Percentiles rank a stretch among this genome's conserved stretches.
Evolutionary conservation across 1,140 invertebrate genomes (phyloP).

Genomic region (Subanguina moxae): DNA sequence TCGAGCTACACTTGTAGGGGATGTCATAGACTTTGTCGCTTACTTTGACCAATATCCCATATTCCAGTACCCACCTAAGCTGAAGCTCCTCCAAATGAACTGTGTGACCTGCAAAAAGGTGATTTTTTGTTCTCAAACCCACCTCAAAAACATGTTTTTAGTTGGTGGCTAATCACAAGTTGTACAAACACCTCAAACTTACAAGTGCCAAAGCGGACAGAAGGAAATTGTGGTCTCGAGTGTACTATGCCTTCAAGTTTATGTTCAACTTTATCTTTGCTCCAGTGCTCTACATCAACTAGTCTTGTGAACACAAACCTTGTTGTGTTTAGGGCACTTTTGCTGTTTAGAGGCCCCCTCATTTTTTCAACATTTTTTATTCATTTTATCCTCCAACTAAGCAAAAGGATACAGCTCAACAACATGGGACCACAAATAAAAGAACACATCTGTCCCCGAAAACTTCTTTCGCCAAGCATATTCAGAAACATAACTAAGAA

Average conservation of each 20-base stretch:
- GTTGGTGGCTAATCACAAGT: constrained; percentile 32
- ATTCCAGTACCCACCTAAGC: constrained; percentile 48
- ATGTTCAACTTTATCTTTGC: constrained; percentile 55
- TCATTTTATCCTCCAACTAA: too few relatives aligned
- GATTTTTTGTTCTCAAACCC: constrained; percentile 21
- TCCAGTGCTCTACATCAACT: constrained; percentile 28
- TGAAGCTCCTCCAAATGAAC: constrained; percentile 50
- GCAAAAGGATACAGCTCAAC: too few relatives aligned
- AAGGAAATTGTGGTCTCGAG: constrained; percentile 40
- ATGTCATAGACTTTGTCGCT: constrained; percentile 51
- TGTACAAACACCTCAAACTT: constrained; percentile 33
- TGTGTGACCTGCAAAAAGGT: constrained; percentile 52
- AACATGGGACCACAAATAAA: too few relatives aligned
- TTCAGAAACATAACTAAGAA: too few relatives aligned
- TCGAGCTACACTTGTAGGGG: constrained; percentile 1
- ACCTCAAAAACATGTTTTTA: constrained; percentile 14
- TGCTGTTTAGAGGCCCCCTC: too few relatives aligned
- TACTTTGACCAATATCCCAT: constrained; percentile 53
- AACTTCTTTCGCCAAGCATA: too few relatives aligned
- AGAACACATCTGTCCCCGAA: too few relatives aligned
- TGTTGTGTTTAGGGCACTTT: too few relatives aligned
- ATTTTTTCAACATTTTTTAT: too few relatives aligned
- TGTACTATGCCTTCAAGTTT: constrained; percentile 52
- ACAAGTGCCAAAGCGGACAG: constrained; percentile 44
- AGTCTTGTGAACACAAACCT: constrained; percentile 2